Conservation (phyloP, 2,113 vertebrate species). For the Brienomyrus brachyistius region DNA sequence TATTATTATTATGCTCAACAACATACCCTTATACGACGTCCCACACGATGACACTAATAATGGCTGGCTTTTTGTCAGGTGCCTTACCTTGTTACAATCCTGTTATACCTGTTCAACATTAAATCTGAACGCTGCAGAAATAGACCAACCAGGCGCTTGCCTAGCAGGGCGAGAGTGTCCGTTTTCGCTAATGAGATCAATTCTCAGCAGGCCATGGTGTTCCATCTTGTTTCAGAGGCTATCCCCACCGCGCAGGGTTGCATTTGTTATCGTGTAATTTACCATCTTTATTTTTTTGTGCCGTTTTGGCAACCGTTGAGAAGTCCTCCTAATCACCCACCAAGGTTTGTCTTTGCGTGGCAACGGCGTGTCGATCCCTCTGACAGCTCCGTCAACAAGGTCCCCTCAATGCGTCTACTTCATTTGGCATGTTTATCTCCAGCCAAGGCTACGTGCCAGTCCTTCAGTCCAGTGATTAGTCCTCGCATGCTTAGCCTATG, state of each 20-base stretch:
- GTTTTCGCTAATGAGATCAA: not conserved
- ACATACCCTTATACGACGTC: not conserved
- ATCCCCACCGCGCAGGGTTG: not conserved
- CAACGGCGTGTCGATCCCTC: not conserved
- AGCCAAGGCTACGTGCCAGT: not conserved
- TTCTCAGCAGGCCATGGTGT: not conserved
- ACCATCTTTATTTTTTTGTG: not conserved
- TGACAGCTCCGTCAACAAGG: not conserved
- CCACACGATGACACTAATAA: not conserved
- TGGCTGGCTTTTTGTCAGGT: not conserved
- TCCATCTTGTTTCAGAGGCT: not conserved
- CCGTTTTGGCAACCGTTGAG: not conserved
- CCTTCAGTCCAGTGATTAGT: not conserved
- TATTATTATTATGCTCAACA: not conserved
- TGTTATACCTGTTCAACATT: not conserved
- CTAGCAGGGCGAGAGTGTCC: not conserved
- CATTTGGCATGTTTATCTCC: not conserved
- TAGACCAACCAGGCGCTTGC: not conserved
- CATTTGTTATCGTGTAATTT: not conserved
- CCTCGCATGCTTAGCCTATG: conserved; percentile 1
- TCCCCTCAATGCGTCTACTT: not conserved
- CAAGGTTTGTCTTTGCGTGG: not conserved
- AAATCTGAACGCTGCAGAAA: not conserved
- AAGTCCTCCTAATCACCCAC: not conserved
- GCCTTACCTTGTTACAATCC: not conserved